Evolutionary conservation across 2,113 vertebrate genomes (phyloP).

Genomic region (Struthio camelus): DNA sequence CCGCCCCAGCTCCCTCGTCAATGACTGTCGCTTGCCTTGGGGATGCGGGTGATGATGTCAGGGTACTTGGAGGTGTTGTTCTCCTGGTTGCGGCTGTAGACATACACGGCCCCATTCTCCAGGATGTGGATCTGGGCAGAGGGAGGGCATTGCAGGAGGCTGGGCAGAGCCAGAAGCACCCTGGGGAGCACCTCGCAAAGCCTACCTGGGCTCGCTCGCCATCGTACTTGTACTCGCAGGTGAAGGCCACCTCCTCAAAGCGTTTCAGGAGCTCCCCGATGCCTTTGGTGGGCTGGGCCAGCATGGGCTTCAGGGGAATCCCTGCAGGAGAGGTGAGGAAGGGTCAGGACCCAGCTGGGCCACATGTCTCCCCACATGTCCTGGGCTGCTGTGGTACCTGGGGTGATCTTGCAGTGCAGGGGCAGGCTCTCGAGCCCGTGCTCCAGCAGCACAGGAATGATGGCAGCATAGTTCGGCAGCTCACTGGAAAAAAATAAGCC

Average conservation of each 20-base stretch:
- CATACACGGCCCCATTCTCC: slow-evolving; percentile 83
- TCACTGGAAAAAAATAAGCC: slow-evolving; percentile 74
- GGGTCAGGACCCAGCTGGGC: background rate
- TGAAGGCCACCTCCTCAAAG: slow-evolving; percentile 89
- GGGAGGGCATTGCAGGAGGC: background rate
- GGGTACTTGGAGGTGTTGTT: slow-evolving; percentile 92
- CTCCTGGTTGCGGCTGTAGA: slow-evolving; percentile 93
- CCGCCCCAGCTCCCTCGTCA: background rate
- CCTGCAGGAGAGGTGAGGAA: slow-evolving; percentile 61
- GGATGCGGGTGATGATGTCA: slow-evolving; percentile 85
- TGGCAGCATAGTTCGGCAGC: slow-evolving; percentile 87
- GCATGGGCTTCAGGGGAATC: slow-evolving; percentile 88
- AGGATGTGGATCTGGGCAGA: slow-evolving; percentile 85
- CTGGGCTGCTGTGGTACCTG: slow-evolving; percentile 75
- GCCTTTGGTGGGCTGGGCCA: slow-evolving; percentile 90
- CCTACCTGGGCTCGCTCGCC: slow-evolving; percentile 90
- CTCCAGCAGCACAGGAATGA: slow-evolving; percentile 83
- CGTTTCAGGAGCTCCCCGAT: slow-evolving; percentile 88
- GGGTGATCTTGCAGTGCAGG: slow-evolving; percentile 87
- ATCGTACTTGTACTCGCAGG: slow-evolving; percentile 94
- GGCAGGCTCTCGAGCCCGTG: slow-evolving; percentile 86
- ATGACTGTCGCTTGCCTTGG: slow-evolving; percentile 76
- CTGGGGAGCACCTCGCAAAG: no score
- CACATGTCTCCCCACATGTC: no score
- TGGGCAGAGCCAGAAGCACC: background rate